A percentile compares a stretch with the other conserved stretches of the same genome.
phyloP scores from a whole-genome alignment of 2,888 invertebrate species.

The Dolichopus griseipennis region DNA sequence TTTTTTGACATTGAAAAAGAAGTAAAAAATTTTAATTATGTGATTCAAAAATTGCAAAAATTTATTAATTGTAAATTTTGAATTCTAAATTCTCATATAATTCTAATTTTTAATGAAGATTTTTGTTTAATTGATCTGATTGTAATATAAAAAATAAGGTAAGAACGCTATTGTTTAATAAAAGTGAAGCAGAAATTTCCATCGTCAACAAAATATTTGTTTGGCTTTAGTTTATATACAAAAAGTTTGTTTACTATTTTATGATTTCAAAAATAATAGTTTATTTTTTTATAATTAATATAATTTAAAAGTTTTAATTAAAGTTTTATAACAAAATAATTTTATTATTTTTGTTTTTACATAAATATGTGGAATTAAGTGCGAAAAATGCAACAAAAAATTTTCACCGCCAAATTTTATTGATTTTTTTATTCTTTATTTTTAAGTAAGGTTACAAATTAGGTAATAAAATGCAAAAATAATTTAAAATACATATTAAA shows the following conservation, averaged over 20 bases:
- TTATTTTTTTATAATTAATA: no score
- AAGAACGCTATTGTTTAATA: neutral
- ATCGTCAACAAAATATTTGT: constrained; percentile 5
- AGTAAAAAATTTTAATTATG: constrained; percentile 1
- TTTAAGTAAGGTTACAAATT: neutral
- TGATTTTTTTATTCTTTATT: constrained; percentile 8
- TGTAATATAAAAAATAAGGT: constrained; percentile 2
- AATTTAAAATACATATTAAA: no score
- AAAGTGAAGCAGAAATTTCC: neutral
- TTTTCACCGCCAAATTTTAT: constrained; percentile 10
- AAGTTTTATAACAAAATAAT: no score
- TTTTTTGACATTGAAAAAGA: constrained; percentile 5
- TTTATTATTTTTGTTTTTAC: no score
- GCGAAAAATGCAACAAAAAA: neutral
- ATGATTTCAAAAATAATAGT: neutral
- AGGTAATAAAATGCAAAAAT: no score
- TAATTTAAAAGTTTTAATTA: no score
- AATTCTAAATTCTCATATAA: neutral
- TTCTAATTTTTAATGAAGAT: neutral
- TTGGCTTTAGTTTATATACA: neutral
- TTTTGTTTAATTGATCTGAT: neutral
- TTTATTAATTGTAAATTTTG: neutral
- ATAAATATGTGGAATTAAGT: no score
- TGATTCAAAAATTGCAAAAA: neutral
- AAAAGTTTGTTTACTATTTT: neutral